Percentiles rank a stretch among this genome's conserved stretches.
These are phyloP conservation scores for Phyto melanocephala DNA, from an alignment of 2,888 invertebrate species.

Conservation along the genomic window DNA sequence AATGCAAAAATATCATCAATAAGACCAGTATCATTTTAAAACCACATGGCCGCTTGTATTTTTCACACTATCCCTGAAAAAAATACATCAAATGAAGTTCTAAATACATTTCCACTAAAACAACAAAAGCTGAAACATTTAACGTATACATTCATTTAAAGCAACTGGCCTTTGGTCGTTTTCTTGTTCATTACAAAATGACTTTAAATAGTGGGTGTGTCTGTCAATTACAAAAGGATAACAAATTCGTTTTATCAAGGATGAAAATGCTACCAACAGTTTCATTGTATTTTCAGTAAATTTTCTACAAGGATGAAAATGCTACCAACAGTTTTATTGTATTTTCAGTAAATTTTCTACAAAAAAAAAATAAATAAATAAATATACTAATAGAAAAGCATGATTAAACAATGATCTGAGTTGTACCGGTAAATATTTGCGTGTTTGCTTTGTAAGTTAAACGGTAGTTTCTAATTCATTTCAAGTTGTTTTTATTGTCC, in stretches of 20 bases:
- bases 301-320: background rate
- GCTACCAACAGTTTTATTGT: conserved; percentile 44
- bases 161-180: conserved; percentile 66
- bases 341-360: conserved; percentile 34
- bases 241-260: background rate
- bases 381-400: conserved; percentile 70
- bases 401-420: conserved; percentile 3
- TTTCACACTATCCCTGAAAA: conserved; percentile 5
- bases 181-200: background rate
- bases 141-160: background rate
- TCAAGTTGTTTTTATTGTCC: too few species aligned
- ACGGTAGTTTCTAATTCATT: background rate
- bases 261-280: conserved; percentile 39
- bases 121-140: background rate
- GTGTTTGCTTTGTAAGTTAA: background rate
- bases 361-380: conserved; percentile 38
- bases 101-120: background rate
- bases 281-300: conserved; percentile 33
- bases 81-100: background rate
- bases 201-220: conserved; percentile 53
- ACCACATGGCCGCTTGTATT: background rate
- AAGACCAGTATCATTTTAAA: background rate
- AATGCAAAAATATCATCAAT: background rate
- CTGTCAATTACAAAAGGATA: conserved; percentile 33
- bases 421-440: background rate